phyloP scores from a whole-genome alignment of 2,113 vertebrate genomes.

The Rhea americana region DNA sequence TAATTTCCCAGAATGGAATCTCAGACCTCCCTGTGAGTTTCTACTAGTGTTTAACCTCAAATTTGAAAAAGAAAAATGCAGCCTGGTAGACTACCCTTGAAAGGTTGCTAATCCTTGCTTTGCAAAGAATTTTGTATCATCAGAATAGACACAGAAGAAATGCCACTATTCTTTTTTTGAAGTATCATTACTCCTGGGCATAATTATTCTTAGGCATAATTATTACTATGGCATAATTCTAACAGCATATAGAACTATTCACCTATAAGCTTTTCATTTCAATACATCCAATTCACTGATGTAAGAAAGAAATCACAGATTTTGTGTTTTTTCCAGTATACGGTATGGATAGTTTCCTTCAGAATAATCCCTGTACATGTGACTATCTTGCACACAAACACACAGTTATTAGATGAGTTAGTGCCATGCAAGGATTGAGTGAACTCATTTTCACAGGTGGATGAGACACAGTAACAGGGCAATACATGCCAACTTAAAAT shows the following conservation, averaged over 20 bases:
- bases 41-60: not conserved
- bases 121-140: not conserved
- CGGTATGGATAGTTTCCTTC: not conserved
- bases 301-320: not conserved
- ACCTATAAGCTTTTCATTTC: not conserved
- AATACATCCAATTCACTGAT: not conserved
- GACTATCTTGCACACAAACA: not conserved
- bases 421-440: not conserved
- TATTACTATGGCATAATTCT: not conserved
- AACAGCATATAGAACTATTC: not conserved
- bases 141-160: not conserved
- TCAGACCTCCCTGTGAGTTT: not conserved
- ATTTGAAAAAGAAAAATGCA: not conserved
- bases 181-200: not conserved
- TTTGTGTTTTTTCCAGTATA: not conserved
- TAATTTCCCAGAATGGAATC: not conserved
- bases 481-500: not conserved
- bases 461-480: not conserved
- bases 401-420: not conserved
- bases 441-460: not conserved
- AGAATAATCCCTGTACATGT: not conserved
- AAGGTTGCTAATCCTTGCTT: not conserved
- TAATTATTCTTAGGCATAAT: not conserved
- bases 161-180: not conserved
- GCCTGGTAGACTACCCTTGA: not conserved